Evolutionary conservation across 2,888 invertebrate species (phyloP).

Genomic region (Clostera curtula): DNA sequence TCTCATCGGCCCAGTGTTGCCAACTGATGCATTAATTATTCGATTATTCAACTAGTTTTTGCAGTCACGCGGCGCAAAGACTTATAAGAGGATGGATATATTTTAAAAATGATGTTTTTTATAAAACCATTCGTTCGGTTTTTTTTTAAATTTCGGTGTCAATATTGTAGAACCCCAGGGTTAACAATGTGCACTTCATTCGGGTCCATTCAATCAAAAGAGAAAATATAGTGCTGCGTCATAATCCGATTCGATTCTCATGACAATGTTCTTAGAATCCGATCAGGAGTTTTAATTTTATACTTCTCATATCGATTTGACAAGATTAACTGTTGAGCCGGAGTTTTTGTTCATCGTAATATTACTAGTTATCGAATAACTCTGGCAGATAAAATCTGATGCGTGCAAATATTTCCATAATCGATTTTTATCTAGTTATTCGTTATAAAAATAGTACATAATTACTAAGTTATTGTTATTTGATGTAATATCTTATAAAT

Average conservation of each 20-base stretch:
- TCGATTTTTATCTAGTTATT: constrained; percentile 32
- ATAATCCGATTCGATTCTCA: constrained; percentile 41
- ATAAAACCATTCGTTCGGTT: constrained; percentile 21
- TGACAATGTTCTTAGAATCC: constrained; percentile 43
- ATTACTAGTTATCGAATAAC: constrained; percentile 26
- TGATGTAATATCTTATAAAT: constrained; percentile 35
- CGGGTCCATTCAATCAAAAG: constrained; percentile 46
- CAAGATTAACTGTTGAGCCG: constrained; percentile 34
- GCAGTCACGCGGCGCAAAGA: constrained; percentile 70
- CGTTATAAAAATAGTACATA: constrained; percentile 23
- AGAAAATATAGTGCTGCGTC: constrained; percentile 44
- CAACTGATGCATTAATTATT: constrained; percentile 66
- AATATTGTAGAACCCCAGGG: constrained; percentile 44
- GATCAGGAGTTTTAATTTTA: constrained; percentile 40
- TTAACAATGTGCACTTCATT: constrained; percentile 40
- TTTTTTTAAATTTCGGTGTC: constrained; percentile 58
- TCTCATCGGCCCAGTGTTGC: constrained; percentile 62
- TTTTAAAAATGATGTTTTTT: constrained; percentile 70
- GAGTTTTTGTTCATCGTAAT: constrained; percentile 29
- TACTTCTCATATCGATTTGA: constrained; percentile 43
- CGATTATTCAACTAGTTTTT: constrained; percentile 73
- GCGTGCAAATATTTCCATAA: constrained; percentile 32
- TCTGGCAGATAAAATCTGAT: constrained; percentile 28
- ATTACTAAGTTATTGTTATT: constrained; percentile 33
- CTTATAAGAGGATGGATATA: constrained; percentile 66